A percentile compares a stretch with the other conserved stretches of the same genome.
These are phyloP conservation scores for Junonia oenone DNA, from an alignment of 2,888 invertebrate genomes.

Conservation along the genomic window DNA sequence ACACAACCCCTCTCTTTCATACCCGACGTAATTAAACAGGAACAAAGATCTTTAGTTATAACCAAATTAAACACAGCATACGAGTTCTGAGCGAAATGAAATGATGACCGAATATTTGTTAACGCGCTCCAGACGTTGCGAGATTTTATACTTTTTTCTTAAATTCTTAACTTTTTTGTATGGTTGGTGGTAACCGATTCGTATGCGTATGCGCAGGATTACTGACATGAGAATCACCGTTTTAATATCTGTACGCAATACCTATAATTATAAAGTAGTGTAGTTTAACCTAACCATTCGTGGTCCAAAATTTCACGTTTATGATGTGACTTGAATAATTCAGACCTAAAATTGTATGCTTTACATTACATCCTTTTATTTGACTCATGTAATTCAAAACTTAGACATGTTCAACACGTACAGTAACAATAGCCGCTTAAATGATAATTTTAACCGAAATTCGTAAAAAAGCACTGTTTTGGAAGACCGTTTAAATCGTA, in stretches of 20 bases:
- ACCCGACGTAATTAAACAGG: slow-evolving; percentile 35
- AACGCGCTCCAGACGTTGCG: neutral
- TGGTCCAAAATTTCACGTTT: neutral
- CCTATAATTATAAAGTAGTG: too few species aligned
- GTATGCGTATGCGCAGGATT: too few species aligned
- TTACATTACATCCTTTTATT: neutral
- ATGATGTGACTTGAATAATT: neutral
- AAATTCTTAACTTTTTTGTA: too few species aligned
- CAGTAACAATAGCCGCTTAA: neutral
- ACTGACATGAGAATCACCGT: too few species aligned
- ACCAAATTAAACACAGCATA: slow-evolving; percentile 27
- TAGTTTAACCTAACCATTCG: too few species aligned
- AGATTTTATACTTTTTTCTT: neutral
- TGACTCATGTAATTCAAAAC: neutral
- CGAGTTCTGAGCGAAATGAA: slow-evolving; percentile 15
- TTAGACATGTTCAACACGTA: too few species aligned
- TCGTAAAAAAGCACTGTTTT: neutral
- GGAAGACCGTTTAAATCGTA: neutral
- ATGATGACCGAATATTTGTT: slow-evolving; percentile 3
- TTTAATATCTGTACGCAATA: too few species aligned
- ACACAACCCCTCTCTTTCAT: slow-evolving; percentile 41
- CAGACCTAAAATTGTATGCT: neutral
- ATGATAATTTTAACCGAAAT: neutral
- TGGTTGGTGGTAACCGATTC: too few species aligned
- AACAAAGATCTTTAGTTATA: slow-evolving; percentile 35